phyloP scores from a whole-genome alignment of 2,888 invertebrate genomes.

The Nemotelus pantherinus region DNA sequence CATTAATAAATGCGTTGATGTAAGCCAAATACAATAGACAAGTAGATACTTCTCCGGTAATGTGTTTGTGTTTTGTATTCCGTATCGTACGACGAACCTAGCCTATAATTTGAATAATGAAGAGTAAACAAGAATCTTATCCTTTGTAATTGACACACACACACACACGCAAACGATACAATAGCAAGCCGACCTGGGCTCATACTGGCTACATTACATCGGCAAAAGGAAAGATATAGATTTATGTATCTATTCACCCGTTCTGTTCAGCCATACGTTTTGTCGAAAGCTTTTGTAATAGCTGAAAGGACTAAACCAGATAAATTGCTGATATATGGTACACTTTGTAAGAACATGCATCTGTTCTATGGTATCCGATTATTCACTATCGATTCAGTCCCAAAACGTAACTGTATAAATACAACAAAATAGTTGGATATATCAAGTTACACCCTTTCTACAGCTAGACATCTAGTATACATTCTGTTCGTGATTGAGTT shows the following conservation, averaged over 20 bases:
- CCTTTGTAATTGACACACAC: constrained; percentile 27
- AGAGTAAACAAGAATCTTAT: constrained; percentile 34
- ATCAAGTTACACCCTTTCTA: not conserved
- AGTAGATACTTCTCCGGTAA: not conserved
- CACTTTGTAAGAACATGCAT: not conserved
- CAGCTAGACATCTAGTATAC: not conserved
- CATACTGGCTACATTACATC: too few species aligned
- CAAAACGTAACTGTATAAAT: constrained; percentile 18
- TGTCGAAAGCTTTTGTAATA: too few species aligned
- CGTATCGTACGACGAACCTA: constrained; percentile 3
- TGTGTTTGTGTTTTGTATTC: constrained; percentile 25
- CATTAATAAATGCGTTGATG: constrained; percentile 38
- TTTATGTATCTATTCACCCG: too few species aligned
- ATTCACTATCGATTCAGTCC: constrained; percentile 27
- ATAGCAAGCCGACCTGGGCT: not conserved
- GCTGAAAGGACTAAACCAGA: constrained; percentile 15
- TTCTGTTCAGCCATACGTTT: too few species aligned
- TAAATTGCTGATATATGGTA: constrained; percentile 14
- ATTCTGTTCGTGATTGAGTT: not conserved
- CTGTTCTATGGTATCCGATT: not conserved
- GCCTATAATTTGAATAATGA: constrained; percentile 32
- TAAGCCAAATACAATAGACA: not conserved
- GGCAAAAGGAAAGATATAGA: too few species aligned
- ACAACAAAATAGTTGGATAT: constrained; percentile 22
- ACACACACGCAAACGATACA: not conserved